Evolutionary conservation across 1,140 invertebrate genomes (phyloP).

Genomic region (Caenorhabditis elegans): WBcel235 BX284604.4:139001-139500

Average conservation of each 20-base stretch:
- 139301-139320: no score
- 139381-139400: slow-evolving; percentile 95
- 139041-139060: no score
- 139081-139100: no score
- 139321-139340: slow-evolving; percentile 50
- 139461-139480: slow-evolving; percentile 41
- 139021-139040: no score
- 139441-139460: slow-evolving; percentile 43
- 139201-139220: no score
- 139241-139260: slow-evolving; percentile 51
- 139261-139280: no score
- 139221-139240: slow-evolving; percentile 58
- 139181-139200: no score
- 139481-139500: slow-evolving; percentile 54
- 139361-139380: slow-evolving; percentile 85
- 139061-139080: no score
- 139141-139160: slow-evolving; percentile 17
- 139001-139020: no score
- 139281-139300: no score
- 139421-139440: slow-evolving; percentile 66
- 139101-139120: slow-evolving; percentile 13
- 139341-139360: slow-evolving; percentile 90
- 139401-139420: slow-evolving; percentile 89
- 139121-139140: slow-evolving; percentile 13
- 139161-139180: not conserved